These are phyloP conservation scores for Drosophila ercepeae DNA, from an alignment of 1,140 invertebrate genomes.

Conservation along the genomic window DNA sequence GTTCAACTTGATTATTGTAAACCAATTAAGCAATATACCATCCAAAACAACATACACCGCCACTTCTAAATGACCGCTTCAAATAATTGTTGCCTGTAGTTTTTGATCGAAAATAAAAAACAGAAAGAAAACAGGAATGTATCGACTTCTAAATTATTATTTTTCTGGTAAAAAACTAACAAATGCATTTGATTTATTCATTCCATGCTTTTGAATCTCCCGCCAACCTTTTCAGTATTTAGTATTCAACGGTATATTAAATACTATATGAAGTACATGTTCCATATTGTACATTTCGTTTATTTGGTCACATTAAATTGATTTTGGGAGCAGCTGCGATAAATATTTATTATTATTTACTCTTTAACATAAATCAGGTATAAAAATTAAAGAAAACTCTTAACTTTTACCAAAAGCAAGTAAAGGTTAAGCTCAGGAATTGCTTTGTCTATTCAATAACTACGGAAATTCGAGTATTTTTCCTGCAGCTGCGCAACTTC, in stretches of 20 bases:
- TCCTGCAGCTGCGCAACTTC: conserved; percentile 34
- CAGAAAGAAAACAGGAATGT: conserved; percentile 2
- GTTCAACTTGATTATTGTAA: conserved; percentile 61
- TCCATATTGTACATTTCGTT: too few species aligned
- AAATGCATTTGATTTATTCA: too few species aligned
- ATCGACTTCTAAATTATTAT: too few species aligned
- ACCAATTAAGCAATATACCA: conserved; percentile 46
- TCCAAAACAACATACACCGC: conserved; percentile 28
- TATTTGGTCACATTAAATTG: not conserved
- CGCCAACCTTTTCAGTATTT: not conserved
- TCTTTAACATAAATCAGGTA: conserved; percentile 3
- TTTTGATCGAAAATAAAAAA: conserved; percentile 43
- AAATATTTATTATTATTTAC: not conserved
- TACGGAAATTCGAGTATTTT: not conserved
- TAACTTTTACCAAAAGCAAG: not conserved
- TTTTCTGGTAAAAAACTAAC: too few species aligned
- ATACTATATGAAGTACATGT: too few species aligned
- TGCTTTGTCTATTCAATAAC: not conserved
- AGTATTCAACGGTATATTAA: not conserved
- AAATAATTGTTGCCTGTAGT: conserved; percentile 47
- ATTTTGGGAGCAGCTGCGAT: conserved; percentile 7
- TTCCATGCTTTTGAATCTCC: too few species aligned
- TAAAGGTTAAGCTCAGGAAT: not conserved
- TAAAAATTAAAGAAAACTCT: not conserved
- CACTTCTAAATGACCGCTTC: conserved; percentile 60